These are phyloP conservation scores for Dryadula phaetusa DNA, from an alignment of 2,888 invertebrate genomes.

Conservation along the genomic window DNA sequence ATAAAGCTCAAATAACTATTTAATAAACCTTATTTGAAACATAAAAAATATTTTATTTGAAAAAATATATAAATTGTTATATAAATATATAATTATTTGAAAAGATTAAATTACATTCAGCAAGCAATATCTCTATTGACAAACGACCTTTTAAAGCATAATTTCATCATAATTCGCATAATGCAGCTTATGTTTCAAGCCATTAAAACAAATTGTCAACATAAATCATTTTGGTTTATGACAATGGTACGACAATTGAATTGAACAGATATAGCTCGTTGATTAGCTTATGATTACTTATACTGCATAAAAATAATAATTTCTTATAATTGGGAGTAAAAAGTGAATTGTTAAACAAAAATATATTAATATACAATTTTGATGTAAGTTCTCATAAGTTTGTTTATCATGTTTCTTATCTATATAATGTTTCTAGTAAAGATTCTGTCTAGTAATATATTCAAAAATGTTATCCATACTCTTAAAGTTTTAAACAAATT, in stretches of 20 bases:
- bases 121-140: conserved; percentile 18
- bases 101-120: not conserved
- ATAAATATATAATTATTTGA: not conserved
- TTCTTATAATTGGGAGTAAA: not conserved
- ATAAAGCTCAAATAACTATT: too few relatives aligned
- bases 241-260: conserved; percentile 41
- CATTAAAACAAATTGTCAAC: conserved; percentile 39
- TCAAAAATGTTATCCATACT: too few relatives aligned
- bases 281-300: conserved; percentile 32
- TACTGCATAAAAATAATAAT: not conserved
- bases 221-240: conserved; percentile 39
- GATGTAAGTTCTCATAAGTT: not conserved
- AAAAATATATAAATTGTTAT: too few relatives aligned
- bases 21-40: too few relatives aligned
- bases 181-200: conserved; percentile 33
- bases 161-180: conserved; percentile 38
- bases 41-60: too few relatives aligned
- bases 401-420: not conserved
- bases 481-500: too few relatives aligned
- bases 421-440: too few relatives aligned
- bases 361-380: not conserved
- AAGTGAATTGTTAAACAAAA: too few relatives aligned
- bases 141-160: conserved; percentile 30
- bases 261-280: conserved; percentile 29
- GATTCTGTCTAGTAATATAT: too few relatives aligned